Conservation (phyloP, 2,888 invertebrate species). For the Patella depressa region DNA sequence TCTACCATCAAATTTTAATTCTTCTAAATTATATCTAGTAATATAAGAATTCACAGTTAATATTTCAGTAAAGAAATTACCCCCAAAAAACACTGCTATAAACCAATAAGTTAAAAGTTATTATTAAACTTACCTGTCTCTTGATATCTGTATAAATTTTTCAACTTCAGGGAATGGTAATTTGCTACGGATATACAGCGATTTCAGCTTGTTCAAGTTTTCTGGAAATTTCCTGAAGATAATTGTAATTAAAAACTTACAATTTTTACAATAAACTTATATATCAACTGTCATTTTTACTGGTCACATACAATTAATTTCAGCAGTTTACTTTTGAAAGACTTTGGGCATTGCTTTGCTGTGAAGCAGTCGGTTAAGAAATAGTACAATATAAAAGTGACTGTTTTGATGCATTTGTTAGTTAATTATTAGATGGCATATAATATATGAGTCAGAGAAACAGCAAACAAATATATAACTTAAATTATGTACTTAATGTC, state of each 20-base stretch:
- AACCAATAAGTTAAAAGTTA: background rate
- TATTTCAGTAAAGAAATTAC: background rate
- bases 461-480: no score
- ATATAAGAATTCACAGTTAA: constrained; percentile 6
- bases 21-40: constrained; percentile 79
- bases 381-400: no score
- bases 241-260: background rate
- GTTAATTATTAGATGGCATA: background rate
- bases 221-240: constrained; percentile 60
- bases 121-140: constrained; percentile 72
- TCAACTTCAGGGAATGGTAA: constrained; percentile 89
- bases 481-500: no score
- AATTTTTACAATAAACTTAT: background rate
- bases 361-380: no score
- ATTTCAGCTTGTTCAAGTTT: constrained; percentile 73
- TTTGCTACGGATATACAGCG: constrained; percentile 85
- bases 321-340: no score
- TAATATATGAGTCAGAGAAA: background rate
- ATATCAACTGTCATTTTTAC: background rate
- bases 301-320: background rate
- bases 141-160: constrained; percentile 82
- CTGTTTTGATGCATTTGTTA: background rate
- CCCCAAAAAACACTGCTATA: background rate
- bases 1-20: constrained; percentile 75
- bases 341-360: no score